A percentile compares a stretch with the other conserved stretches of the same genome.
Evolutionary conservation across 2,113 vertebrate genomes (phyloP).

Genomic region (Podarcis cretensis): DNA sequence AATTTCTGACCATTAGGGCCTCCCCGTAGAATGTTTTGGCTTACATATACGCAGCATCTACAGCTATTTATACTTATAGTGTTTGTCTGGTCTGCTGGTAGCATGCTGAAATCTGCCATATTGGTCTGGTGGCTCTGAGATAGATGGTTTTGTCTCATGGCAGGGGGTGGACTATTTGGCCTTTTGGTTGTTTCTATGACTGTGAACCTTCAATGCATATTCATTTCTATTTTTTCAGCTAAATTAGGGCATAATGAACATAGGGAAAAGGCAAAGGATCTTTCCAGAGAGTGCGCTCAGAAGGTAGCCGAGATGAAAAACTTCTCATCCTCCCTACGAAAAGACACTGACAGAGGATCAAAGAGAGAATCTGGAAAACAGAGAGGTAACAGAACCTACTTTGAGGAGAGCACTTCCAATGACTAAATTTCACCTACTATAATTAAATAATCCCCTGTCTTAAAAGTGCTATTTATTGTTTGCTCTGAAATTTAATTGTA

Average conservation of each 20-base stretch:
- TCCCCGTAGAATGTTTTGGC: background rate
- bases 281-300: conserved; percentile 89
- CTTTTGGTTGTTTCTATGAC: conserved; percentile 16
- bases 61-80: background rate
- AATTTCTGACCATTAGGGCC: background rate
- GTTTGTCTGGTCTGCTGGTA: background rate
- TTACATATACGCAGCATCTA: background rate
- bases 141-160: too few relatives aligned
- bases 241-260: conserved; percentile 79
- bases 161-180: background rate
- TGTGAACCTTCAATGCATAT: conserved; percentile 21
- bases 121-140: background rate
- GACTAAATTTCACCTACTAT: background rate
- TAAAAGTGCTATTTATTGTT: background rate
- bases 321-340: conserved; percentile 76
- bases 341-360: conserved; percentile 80
- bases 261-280: conserved; percentile 82
- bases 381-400: conserved; percentile 74
- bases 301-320: conserved; percentile 81
- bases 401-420: background rate
- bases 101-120: background rate
- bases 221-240: conserved; percentile 68
- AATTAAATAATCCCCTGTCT: background rate
- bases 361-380: conserved; percentile 79
- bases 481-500: background rate